These are phyloP conservation scores for Acanthopagrus latus DNA, from an alignment of 2,797 vertebrate species.

Conservation along the genomic window DNA sequence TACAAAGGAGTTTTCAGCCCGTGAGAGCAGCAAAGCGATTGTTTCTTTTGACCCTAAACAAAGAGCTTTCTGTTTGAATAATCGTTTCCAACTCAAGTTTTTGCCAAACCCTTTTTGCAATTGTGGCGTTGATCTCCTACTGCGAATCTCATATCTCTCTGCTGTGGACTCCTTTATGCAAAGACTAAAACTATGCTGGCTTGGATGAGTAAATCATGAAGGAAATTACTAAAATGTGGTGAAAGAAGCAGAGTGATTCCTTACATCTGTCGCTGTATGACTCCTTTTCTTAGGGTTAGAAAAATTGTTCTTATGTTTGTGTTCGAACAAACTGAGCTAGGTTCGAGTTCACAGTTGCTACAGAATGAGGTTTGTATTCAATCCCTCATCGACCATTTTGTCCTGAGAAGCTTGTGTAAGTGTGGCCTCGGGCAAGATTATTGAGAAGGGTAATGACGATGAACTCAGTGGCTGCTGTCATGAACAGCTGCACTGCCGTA, in stretches of 20 bases:
- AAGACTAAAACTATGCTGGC: slow-evolving; percentile 3
- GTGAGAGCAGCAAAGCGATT: slow-evolving; percentile 1
- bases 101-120: slow-evolving; percentile 25
- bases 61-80: slow-evolving; percentile 43
- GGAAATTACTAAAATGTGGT: slow-evolving; percentile 6
- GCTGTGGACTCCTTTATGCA: slow-evolving; percentile 24
- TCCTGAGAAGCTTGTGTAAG: not conserved
- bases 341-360: not conserved
- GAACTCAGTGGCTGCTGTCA: slow-evolving; percentile 1
- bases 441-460: not conserved
- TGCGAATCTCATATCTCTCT: slow-evolving; percentile 10
- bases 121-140: slow-evolving; percentile 18
- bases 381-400: not conserved
- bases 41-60: slow-evolving; percentile 39
- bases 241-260: not conserved
- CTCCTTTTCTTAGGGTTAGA: no score
- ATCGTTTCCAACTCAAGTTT: slow-evolving; percentile 18
- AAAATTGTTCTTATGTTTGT: not conserved
- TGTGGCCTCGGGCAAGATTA: not conserved
- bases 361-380: not conserved
- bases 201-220: not conserved
- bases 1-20: slow-evolving; percentile 38
- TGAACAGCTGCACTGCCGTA: slow-evolving; percentile 24
- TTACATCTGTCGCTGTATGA: slow-evolving; percentile 22
- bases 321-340: not conserved